These are phyloP conservation scores for Crocodylus rhombifer DNA, from an alignment of 2,797 vertebrate species.

Conservation along the genomic window DNA sequence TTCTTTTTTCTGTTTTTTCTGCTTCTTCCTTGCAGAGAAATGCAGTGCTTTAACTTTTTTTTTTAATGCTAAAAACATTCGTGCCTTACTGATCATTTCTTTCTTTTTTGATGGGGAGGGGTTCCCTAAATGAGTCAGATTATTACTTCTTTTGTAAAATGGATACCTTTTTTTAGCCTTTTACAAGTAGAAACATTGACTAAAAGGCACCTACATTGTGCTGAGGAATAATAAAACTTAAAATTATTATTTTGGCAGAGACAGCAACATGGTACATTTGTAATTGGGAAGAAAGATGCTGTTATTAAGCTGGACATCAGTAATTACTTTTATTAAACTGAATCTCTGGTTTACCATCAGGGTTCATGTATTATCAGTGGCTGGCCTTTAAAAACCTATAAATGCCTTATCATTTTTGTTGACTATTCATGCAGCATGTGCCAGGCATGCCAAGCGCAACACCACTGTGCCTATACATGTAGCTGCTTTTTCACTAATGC, in stretches of 20 bases:
- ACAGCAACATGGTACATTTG: background rate
- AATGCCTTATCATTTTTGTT: slow-evolving; percentile 49
- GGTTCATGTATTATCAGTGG: slow-evolving; percentile 7
- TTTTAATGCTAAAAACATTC: slow-evolving; percentile 62
- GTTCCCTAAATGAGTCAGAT: slow-evolving; percentile 26
- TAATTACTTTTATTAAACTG: slow-evolving; percentile 30
- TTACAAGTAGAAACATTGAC: slow-evolving; percentile 16
- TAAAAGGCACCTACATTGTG: slow-evolving; percentile 29
- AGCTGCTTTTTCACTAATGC: slow-evolving; percentile 22
- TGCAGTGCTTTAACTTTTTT: slow-evolving; percentile 67
- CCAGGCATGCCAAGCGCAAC: slow-evolving; percentile 39
- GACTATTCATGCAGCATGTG: slow-evolving; percentile 24
- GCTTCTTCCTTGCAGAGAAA: slow-evolving; percentile 38
- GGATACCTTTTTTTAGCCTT: slow-evolving; percentile 37
- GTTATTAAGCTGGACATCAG: slow-evolving; percentile 39
- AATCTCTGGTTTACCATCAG: slow-evolving; percentile 51
- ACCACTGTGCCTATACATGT: slow-evolving; percentile 28
- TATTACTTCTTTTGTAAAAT: slow-evolving; percentile 22
- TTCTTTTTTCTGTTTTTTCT: slow-evolving; percentile 40
- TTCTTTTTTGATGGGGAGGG: slow-evolving; percentile 38
- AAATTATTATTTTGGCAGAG: slow-evolving; percentile 47
- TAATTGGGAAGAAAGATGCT: slow-evolving; percentile 42
- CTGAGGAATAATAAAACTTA: slow-evolving; percentile 46
- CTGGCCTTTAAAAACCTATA: slow-evolving; percentile 51
- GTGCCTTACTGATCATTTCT: slow-evolving; percentile 36